Evolutionary conservation across 2,888 invertebrate species (phyloP).

Genomic region (Copidosoma aretas): DNA sequence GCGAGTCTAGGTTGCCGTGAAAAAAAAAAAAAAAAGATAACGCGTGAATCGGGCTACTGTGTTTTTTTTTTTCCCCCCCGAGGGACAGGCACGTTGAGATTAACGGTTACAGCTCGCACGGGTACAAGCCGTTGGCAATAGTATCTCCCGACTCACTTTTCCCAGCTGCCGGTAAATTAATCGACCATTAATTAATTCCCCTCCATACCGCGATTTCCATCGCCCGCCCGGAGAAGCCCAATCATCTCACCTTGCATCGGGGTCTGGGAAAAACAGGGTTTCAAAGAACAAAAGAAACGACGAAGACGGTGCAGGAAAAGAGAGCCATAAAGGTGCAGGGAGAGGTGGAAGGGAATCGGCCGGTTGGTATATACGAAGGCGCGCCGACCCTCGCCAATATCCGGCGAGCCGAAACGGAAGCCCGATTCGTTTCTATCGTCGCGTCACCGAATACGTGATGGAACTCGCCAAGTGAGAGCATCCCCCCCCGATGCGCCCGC

Average conservation of each 20-base stretch:
- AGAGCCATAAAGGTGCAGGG: not conserved
- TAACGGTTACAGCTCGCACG: too few species aligned
- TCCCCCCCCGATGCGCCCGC: conserved; percentile 1
- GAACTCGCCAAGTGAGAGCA: conserved; percentile 38
- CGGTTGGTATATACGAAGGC: not conserved
- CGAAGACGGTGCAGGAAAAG: not conserved
- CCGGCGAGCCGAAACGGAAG: conserved; percentile 41
- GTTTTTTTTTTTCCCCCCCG: too few species aligned
- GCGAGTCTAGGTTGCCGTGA: too few species aligned
- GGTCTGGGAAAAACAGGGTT: not conserved
- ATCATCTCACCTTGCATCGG: not conserved
- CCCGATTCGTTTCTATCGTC: conserved; percentile 45
- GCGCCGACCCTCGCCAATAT: conserved; percentile 41
- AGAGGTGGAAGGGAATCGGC: too few species aligned
- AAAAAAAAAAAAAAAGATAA: too few species aligned
- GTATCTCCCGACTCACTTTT: too few species aligned
- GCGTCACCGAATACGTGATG: conserved; percentile 46
- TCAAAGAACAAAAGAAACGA: not conserved
- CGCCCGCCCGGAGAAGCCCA: not conserved
- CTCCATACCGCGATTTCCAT: not conserved
- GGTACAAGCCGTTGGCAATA: too few species aligned
- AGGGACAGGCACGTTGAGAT: too few species aligned
- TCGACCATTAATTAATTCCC: not conserved
- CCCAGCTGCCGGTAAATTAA: conserved; percentile 3
- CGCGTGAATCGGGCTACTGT: too few species aligned